Conservation (phyloP, 2,888 invertebrate genomes). For the Andrena marginata region DNA sequence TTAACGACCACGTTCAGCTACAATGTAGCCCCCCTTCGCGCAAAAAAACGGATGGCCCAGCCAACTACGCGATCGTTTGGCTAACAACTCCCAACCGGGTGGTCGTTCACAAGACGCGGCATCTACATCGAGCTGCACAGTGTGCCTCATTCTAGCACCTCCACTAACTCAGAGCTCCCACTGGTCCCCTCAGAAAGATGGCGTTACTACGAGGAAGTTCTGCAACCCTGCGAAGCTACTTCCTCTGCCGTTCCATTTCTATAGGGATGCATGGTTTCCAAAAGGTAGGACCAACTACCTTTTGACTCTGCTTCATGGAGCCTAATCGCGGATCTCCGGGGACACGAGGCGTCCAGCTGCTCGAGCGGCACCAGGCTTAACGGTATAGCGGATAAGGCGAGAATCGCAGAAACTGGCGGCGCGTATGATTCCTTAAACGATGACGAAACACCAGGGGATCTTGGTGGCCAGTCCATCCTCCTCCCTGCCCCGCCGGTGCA, state of each 20-base stretch:
- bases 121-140: neutral
- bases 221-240: too few species aligned
- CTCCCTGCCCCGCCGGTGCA: neutral
- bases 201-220: too few species aligned
- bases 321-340: neutral
- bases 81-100: slow-evolving; percentile 20
- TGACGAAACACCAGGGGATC: slow-evolving; percentile 62
- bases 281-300: neutral
- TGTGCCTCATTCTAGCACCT: too few species aligned
- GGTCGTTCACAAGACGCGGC: neutral
- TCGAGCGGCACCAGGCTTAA: slow-evolving; percentile 33
- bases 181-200: too few species aligned
- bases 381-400: slow-evolving; percentile 52
- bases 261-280: neutral
- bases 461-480: slow-evolving; percentile 20
- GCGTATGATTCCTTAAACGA: slow-evolving; percentile 61
- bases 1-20: slow-evolving; percentile 14
- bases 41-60: slow-evolving; percentile 17
- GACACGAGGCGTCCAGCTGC: slow-evolving; percentile 8
- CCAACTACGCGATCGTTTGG: slow-evolving; percentile 6
- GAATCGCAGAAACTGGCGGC: slow-evolving; percentile 7
- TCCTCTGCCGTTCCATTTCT: too few species aligned
- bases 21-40: neutral
- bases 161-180: too few species aligned
- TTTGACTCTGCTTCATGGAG: neutral